Conservation (phyloP, 2,797 vertebrate species). For the Anguilla megastoma region DNA sequence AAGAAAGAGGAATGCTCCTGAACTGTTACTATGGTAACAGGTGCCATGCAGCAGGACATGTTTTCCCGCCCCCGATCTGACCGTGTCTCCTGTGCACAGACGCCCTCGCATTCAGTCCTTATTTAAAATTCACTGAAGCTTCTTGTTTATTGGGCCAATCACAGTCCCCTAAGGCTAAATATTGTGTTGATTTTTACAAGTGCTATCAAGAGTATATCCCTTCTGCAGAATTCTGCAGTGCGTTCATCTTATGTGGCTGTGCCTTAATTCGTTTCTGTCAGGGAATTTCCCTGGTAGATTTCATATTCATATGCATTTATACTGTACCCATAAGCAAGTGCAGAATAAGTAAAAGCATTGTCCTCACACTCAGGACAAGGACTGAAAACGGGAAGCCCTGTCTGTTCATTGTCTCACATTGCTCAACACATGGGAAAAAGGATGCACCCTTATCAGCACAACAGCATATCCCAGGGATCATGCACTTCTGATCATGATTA, state of each 20-base stretch:
- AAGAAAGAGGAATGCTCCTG: slow-evolving; percentile 56
- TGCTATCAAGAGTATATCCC: background rate
- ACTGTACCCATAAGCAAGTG: background rate
- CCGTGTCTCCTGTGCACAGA: background rate
- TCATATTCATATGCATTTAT: background rate
- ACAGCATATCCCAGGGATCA: background rate
- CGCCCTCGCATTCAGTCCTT: background rate
- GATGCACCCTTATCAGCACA: background rate
- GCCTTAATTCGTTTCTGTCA: background rate
- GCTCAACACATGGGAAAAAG: background rate
- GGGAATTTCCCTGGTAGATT: background rate
- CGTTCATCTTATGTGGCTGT: background rate
- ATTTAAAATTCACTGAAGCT: background rate
- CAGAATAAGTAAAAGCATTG: background rate
- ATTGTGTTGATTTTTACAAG: background rate
- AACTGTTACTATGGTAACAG: slow-evolving; percentile 83
- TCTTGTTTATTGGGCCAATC: background rate
- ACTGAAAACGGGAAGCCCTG: background rate
- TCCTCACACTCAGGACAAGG: background rate
- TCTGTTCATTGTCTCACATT: background rate
- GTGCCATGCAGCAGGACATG: slow-evolving; percentile 71
- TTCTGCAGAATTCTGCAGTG: background rate
- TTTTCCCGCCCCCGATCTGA: slow-evolving; percentile 28
- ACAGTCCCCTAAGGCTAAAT: background rate
- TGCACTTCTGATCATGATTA: background rate